phyloP scores from a whole-genome alignment of 2,797 vertebrate species.

The Pachyuromys duprasi region DNA sequence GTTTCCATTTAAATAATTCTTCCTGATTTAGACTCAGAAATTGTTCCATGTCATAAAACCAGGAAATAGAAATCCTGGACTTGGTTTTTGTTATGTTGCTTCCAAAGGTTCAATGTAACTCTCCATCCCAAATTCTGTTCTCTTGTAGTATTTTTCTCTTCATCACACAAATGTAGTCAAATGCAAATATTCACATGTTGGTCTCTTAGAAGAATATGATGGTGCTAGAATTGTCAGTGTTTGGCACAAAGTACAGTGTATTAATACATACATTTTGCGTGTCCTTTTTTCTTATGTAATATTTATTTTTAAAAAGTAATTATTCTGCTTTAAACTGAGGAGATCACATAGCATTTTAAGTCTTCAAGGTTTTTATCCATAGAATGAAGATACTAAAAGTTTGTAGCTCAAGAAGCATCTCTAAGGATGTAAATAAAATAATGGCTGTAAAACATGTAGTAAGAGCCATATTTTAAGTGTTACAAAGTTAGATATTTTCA shows the following conservation, averaged over 20 bases:
- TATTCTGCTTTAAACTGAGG: not conserved
- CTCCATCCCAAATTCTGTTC: not conserved
- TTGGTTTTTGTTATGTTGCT: not conserved
- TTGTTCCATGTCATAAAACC: not conserved
- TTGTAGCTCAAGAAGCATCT: not conserved
- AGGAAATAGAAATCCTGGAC: not conserved
- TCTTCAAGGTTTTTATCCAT: not conserved
- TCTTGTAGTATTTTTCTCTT: not conserved
- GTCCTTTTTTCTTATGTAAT: not conserved
- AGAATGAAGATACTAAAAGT: not conserved
- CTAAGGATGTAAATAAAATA: conserved; percentile 14
- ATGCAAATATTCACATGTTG: not conserved
- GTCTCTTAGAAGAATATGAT: not conserved
- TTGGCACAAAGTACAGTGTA: not conserved
- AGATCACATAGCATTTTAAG: not conserved
- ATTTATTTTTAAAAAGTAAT: not conserved
- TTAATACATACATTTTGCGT: not conserved
- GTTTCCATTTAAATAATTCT: not conserved
- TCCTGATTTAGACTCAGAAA: not conserved
- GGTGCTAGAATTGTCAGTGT: not conserved
- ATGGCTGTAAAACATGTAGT: conserved; percentile 9
- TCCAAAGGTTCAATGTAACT: not conserved
- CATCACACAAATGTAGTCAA: not conserved
- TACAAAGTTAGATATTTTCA: not conserved
- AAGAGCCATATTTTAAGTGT: not conserved